Conservation (phyloP, 2,113 vertebrate species). For the Etheostoma cragini region DNA sequence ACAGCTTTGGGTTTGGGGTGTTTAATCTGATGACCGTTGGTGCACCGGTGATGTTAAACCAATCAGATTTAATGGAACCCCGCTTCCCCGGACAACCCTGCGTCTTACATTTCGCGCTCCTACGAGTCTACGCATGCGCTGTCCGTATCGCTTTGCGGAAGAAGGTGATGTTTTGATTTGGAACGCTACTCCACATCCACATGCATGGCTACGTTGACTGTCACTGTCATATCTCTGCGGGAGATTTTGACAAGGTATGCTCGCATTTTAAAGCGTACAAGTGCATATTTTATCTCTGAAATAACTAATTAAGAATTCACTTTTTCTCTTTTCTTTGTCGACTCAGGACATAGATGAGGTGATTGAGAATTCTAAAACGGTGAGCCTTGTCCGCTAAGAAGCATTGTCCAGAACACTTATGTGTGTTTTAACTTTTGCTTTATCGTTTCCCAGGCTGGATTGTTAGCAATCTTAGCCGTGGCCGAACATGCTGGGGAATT, state of each 20-base stretch:
- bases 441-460: slow-evolving; percentile 81
- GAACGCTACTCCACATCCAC: slow-evolving; percentile 42
- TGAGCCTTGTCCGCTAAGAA: slow-evolving; percentile 22
- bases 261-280: fast-evolving
- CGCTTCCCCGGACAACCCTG: slow-evolving; percentile 9
- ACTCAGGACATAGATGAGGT: slow-evolving; percentile 91
- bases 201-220: slow-evolving; percentile 82
- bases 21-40: not conserved
- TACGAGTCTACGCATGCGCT: slow-evolving; percentile 33
- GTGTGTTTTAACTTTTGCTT: not conserved
- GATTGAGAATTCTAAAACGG: slow-evolving; percentile 88
- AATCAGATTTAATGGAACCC: not conserved
- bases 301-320: not conserved
- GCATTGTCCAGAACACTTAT: fast-evolving
- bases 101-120: not conserved
- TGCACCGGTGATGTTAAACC: fast-evolving
- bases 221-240: slow-evolving; percentile 84
- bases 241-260: slow-evolving; percentile 80
- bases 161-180: slow-evolving; percentile 25
- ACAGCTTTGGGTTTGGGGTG: not conserved
- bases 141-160: slow-evolving; percentile 9
- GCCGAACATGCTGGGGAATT: slow-evolving; percentile 92
- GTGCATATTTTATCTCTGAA: not conserved
- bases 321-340: slow-evolving; percentile 23
- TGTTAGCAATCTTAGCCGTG: slow-evolving; percentile 89